Percentiles rank a stretch among this genome's conserved stretches.
These are phyloP conservation scores for Machimus atricapillus DNA, from an alignment of 2,888 invertebrate species.

Conservation along the genomic window DNA sequence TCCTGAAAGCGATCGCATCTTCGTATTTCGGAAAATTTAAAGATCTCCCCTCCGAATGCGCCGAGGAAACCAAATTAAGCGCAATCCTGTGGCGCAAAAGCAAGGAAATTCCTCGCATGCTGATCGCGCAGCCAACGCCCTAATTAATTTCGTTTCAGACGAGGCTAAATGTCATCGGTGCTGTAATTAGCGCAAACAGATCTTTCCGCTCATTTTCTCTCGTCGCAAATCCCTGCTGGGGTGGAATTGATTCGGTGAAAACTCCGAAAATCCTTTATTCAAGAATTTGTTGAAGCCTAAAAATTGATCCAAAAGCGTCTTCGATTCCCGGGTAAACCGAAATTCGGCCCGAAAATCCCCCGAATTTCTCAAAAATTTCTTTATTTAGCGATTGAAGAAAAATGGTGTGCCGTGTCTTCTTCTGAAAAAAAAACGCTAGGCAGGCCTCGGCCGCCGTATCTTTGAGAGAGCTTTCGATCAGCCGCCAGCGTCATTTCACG, in stretches of 20 bases:
- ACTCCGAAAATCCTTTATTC: neutral
- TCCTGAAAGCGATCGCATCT: neutral
- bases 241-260: neutral
- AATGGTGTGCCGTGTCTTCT: neutral
- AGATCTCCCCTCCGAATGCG: neutral
- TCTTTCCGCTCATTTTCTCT: neutral
- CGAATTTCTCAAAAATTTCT: neutral
- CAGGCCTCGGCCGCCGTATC: neutral
- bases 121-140: conserved; percentile 20
- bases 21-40: neutral
- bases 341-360: neutral
- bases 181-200: neutral
- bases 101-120: neutral
- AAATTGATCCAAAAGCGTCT: neutral
- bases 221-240: neutral
- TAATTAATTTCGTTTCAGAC: conserved; percentile 8
- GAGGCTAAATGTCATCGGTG: conserved; percentile 14
- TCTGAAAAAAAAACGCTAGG: neutral
- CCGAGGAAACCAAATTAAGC: neutral
- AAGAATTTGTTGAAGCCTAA: neutral
- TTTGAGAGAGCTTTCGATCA: conserved; percentile 26
- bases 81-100: neutral
- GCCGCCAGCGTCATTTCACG: conserved; percentile 7
- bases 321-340: neutral
- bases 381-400: conserved; percentile 11